phyloP scores from a whole-genome alignment of 2,113 vertebrate genomes.

The Dryoscopus gambensis region DNA sequence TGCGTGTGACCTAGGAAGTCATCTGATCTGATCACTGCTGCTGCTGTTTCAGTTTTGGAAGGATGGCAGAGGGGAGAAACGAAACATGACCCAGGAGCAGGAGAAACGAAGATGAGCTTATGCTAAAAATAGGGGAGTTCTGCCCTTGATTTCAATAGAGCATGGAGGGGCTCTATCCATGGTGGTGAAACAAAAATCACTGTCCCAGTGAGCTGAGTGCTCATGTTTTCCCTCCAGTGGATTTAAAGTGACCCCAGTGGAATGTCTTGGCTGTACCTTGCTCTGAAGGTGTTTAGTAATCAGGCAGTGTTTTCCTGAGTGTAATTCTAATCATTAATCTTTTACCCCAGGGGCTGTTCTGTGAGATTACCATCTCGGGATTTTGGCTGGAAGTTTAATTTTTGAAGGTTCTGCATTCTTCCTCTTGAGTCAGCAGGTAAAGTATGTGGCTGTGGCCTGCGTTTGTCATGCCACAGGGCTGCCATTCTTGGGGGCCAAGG shows the following conservation, averaged over 20 bases:
- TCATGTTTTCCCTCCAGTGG: not conserved
- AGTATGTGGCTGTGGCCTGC: not conserved
- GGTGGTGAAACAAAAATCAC: not conserved
- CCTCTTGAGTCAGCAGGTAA: constrained; percentile 51
- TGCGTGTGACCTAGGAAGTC: not conserved
- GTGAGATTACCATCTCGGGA: not conserved
- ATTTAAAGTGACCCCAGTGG: not conserved
- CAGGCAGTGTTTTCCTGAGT: not conserved
- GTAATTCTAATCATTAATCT: not conserved
- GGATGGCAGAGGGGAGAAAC: not conserved
- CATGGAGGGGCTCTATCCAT: not conserved
- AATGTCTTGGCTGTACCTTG: not conserved
- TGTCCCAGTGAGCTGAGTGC: not conserved
- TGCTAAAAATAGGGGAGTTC: not conserved
- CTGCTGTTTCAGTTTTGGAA: not conserved
- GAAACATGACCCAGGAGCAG: not conserved
- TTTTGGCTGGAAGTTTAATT: not conserved
- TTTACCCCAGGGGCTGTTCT: not conserved
- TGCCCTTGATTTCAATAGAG: not conserved
- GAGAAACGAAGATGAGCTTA: not conserved
- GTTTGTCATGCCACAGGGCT: not conserved
- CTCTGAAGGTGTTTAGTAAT: not conserved
- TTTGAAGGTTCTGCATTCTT: constrained; percentile 10
- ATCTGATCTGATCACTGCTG: not conserved
- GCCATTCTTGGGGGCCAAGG: constrained; percentile 4